A percentile compares a stretch with the other conserved stretches of the same genome.
phyloP scores from a whole-genome alignment of 2,797 vertebrate genomes.

The Anguilla obscura region DNA sequence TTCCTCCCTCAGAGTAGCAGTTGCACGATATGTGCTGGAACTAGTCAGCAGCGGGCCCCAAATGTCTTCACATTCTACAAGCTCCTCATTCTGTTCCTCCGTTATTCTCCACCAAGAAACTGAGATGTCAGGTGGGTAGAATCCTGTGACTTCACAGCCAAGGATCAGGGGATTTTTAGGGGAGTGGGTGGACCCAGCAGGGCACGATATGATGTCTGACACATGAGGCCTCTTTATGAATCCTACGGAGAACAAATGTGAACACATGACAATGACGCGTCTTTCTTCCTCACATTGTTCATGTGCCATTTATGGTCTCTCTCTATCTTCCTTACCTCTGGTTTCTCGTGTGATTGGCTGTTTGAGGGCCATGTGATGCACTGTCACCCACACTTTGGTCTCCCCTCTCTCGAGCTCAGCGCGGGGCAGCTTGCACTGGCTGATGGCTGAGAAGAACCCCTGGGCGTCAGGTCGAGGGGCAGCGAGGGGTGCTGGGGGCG shows the following conservation, averaged over 20 bases:
- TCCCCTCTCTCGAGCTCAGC: slow-evolving; percentile 68
- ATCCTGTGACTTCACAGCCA: slow-evolving; percentile 71
- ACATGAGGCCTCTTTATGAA: slow-evolving; percentile 70
- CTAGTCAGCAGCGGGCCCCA: slow-evolving; percentile 71
- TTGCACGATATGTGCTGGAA: slow-evolving; percentile 61
- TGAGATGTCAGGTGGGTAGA: slow-evolving; percentile 68
- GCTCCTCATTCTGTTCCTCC: slow-evolving; percentile 59
- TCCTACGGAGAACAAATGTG: slow-evolving; percentile 55
- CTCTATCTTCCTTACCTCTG: slow-evolving; percentile 59
- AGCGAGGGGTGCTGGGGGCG: slow-evolving; percentile 66
- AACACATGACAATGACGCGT: background rate
- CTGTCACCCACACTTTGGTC: slow-evolving; percentile 74
- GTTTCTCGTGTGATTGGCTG: slow-evolving; percentile 70
- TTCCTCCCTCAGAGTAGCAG: slow-evolving; percentile 57
- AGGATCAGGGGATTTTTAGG: slow-evolving; percentile 53
- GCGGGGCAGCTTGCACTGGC: slow-evolving; percentile 72
- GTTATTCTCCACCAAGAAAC: slow-evolving; percentile 71
- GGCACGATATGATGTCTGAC: slow-evolving; percentile 61
- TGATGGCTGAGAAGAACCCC: slow-evolving; percentile 74
- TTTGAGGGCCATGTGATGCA: slow-evolving; percentile 75
- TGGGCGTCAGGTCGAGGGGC: slow-evolving; percentile 69
- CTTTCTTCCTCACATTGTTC: background rate
- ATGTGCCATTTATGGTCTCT: background rate
- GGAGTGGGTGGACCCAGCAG: slow-evolving; percentile 23
- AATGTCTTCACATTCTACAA: slow-evolving; percentile 61